These are phyloP conservation scores for Elgaria multicarinata DNA, from an alignment of 2,113 vertebrate species.

Conservation along the genomic window DNA sequence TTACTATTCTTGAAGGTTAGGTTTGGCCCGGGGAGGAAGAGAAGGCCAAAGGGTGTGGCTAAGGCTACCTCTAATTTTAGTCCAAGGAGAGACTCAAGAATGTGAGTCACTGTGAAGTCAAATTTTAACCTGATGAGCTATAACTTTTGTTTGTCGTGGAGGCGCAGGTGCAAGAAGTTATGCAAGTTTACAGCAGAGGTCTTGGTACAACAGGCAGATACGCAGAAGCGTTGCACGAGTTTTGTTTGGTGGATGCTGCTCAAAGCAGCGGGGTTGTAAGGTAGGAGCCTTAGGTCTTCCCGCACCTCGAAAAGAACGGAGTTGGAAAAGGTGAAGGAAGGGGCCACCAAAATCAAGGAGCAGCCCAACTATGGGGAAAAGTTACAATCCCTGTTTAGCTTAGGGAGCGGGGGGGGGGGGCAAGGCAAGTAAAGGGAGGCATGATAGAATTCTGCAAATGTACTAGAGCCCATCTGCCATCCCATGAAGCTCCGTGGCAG, in stretches of 20 bases:
- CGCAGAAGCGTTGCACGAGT: neutral
- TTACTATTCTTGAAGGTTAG: conserved; percentile 3
- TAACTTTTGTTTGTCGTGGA: neutral
- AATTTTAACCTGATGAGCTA: neutral
- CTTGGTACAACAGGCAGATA: neutral
- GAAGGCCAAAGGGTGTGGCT: conserved; percentile 1
- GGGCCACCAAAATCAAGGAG: no score
- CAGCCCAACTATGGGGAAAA: no score
- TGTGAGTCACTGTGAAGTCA: neutral
- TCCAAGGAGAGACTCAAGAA: neutral
- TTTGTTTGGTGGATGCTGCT: neutral
- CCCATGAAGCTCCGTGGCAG: no score
- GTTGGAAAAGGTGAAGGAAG: no score
- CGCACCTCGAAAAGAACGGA: no score
- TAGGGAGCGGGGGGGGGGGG: no score
- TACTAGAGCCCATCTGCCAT: no score
- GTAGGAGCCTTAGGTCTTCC: neutral
- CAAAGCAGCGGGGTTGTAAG: neutral
- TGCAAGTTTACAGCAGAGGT: neutral
- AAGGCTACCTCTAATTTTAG: conserved; percentile 25
- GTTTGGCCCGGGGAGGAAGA: neutral
- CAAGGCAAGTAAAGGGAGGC: no score
- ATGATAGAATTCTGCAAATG: no score
- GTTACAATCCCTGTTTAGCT: no score
- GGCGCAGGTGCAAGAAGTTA: neutral